phyloP scores from a whole-genome alignment of 2,888 invertebrate genomes.

The Prosapia bicincta region DNA sequence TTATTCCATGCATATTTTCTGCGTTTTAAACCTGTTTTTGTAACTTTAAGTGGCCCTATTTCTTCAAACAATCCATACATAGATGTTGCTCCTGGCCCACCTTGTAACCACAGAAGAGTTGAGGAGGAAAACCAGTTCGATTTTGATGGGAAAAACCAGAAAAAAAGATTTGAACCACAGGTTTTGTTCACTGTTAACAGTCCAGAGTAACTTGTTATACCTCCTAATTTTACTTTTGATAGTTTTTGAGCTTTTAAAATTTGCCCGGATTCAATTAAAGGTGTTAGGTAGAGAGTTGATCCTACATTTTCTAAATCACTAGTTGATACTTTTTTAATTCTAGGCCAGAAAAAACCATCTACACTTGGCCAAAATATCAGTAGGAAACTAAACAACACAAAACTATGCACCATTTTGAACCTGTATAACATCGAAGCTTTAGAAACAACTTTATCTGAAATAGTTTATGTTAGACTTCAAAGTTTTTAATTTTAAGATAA shows the following conservation, averaged over 20 bases:
- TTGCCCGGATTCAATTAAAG: constrained; percentile 45
- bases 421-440: no score
- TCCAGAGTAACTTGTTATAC: constrained; percentile 56
- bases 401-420: neutral
- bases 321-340: neutral
- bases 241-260: constrained; percentile 42
- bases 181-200: constrained; percentile 59
- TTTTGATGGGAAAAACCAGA: constrained; percentile 51
- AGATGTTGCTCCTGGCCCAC: constrained; percentile 79
- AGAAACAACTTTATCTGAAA: neutral
- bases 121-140: constrained; percentile 50
- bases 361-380: neutral
- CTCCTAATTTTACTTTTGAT: constrained; percentile 37
- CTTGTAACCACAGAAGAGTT: constrained; percentile 79
- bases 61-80: constrained; percentile 77
- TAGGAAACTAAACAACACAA: neutral
- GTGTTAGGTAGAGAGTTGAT: constrained; percentile 46
- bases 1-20: constrained; percentile 11
- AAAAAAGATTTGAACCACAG: constrained; percentile 50
- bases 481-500: no score
- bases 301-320: neutral
- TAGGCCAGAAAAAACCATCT: neutral
- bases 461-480: no score
- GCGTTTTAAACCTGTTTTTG: constrained; percentile 45
- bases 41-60: constrained; percentile 65